Conservation (phyloP, 2,797 vertebrate genomes). For the Bradypodion pumilum region DNA sequence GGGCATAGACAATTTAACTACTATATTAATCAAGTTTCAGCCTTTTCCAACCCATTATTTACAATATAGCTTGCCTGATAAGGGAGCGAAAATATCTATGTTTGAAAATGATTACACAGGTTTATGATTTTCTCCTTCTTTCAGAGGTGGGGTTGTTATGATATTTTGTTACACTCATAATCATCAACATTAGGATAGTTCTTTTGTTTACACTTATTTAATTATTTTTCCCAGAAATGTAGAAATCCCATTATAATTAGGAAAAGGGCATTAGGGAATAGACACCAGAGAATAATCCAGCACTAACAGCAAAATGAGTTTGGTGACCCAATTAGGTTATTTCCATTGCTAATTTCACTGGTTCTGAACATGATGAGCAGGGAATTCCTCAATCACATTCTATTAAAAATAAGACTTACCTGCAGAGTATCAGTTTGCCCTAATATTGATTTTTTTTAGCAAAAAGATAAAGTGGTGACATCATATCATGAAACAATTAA, state of each 20-base stretch:
- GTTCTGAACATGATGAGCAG: not conserved
- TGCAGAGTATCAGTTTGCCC: rapidly evolving
- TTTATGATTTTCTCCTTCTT: not conserved
- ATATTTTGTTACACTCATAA: conserved; percentile 16
- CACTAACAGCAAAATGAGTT: not conserved
- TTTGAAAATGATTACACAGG: too few relatives aligned
- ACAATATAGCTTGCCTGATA: too few relatives aligned
- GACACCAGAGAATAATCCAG: not conserved
- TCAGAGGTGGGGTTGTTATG: not conserved
- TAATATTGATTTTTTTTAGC: conserved; percentile 17
- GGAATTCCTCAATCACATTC: not conserved
- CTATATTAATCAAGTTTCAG: too few relatives aligned
- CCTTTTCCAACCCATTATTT: too few relatives aligned
- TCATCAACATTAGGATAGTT: conserved; percentile 5
- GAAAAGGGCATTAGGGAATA: not conserved
- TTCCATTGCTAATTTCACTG: not conserved
- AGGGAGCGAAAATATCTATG: too few relatives aligned
- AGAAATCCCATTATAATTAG: conserved; percentile 25
- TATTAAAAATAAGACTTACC: conserved; percentile 26
- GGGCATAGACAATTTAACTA: too few relatives aligned
- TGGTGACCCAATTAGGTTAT: conserved; percentile 5
- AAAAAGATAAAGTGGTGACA: conserved; percentile 12
- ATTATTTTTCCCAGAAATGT: not conserved
- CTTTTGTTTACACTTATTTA: conserved; percentile 23
- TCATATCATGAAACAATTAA: conserved; percentile 25